Conservation (phyloP, 2,113 vertebrate genomes). For the Hymenochirus boettgeri region DNA sequence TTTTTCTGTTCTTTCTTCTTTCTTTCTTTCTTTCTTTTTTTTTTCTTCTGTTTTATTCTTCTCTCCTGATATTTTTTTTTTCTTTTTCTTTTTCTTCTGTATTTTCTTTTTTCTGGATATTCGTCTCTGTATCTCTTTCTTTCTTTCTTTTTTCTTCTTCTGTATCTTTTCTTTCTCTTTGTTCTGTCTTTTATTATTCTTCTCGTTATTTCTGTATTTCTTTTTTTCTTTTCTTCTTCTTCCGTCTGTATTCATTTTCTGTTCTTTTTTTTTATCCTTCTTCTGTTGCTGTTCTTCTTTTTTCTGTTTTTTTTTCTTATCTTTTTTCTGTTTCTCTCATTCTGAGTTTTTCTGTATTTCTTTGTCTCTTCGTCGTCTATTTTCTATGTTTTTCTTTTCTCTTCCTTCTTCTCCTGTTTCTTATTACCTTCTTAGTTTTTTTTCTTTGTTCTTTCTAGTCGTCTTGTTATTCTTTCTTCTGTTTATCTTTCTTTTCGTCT, state of each 20-base stretch:
- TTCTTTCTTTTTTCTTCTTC: not conserved
- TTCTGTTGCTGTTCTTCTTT: not conserved
- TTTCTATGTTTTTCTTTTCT: too few relatives aligned
- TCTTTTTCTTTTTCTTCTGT: not conserved
- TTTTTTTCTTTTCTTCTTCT: not conserved
- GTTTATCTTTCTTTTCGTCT: not conserved
- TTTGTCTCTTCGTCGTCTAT: not conserved
- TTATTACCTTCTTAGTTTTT: too few relatives aligned
- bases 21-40: not conserved
- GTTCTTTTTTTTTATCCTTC: not conserved
- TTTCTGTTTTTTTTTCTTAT: too few relatives aligned
- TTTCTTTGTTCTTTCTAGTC: too few relatives aligned
- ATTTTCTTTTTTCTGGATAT: not conserved
- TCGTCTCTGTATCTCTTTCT: too few relatives aligned
- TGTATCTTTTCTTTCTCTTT: too few relatives aligned
- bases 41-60: too few relatives aligned
- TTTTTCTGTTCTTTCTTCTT: too few relatives aligned
- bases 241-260: not conserved
- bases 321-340: not conserved
- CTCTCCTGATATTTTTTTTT: not conserved
- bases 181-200: too few relatives aligned
- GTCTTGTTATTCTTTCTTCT: not conserved
- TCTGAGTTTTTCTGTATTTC: not conserved
- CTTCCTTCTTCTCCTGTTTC: not conserved
- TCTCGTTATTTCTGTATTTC: not conserved